Evolutionary conservation across 2,888 invertebrate genomes (phyloP).

Genomic region (Macrophya alboannulata): DNA sequence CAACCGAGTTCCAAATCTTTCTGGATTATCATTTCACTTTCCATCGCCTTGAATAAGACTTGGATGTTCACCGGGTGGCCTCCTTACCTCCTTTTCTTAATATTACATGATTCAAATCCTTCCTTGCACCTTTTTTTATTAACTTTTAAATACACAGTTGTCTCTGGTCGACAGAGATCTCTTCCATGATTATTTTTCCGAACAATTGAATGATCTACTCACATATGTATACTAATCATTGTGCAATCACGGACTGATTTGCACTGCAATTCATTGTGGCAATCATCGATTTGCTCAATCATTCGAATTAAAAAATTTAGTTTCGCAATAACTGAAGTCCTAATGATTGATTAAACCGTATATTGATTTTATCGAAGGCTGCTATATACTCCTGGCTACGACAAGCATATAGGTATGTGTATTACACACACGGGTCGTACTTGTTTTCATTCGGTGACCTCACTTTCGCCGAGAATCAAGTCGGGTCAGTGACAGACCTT

Average conservation of each 20-base stretch:
- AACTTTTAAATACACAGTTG: neutral
- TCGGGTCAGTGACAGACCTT: constrained; percentile 58
- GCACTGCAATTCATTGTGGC: no score
- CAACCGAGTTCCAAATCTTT: constrained; percentile 35
- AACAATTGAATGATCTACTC: neutral
- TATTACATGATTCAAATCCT: neutral
- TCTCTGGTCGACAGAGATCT: neutral
- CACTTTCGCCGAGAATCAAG: constrained; percentile 40
- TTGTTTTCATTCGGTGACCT: neutral
- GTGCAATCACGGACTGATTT: neutral
- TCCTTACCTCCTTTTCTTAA: constrained; percentile 22
- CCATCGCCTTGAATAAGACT: constrained; percentile 18
- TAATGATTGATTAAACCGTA: neutral
- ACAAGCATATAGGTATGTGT: neutral
- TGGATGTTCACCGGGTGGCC: constrained; percentile 11
- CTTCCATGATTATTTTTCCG: neutral
- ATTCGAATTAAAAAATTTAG: neutral
- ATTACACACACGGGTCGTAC: neutral
- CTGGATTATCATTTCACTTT: neutral
- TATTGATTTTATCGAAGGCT: neutral
- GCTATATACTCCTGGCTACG: neutral
- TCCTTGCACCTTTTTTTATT: neutral
- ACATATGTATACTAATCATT: no score
- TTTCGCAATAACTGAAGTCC: neutral
- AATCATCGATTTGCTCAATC: neutral